These are phyloP conservation scores for Desmodus rotundus DNA, from an alignment of 2,113 vertebrate genomes.

Conservation along the genomic window DNA sequence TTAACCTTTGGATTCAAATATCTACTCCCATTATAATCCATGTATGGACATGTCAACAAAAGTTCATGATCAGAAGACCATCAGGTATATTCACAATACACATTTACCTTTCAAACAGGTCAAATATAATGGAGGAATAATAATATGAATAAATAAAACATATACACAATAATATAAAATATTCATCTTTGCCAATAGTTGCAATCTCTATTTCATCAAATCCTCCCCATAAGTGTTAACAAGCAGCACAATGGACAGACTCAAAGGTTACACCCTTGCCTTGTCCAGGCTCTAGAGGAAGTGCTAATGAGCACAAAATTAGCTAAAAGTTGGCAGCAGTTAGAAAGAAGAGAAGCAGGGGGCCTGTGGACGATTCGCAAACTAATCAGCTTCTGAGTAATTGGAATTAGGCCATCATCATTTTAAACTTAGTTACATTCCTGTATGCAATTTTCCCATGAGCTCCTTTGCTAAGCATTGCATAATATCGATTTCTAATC, in stretches of 20 bases:
- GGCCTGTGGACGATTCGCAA: background rate
- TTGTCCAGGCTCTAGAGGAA: slow-evolving; percentile 43
- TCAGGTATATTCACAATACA: background rate
- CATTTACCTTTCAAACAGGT: background rate
- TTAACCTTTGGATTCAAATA: slow-evolving; percentile 24
- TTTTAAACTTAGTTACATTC: slow-evolving; percentile 48
- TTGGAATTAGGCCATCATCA: slow-evolving; percentile 38
- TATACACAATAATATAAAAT: background rate
- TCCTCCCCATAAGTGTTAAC: slow-evolving; percentile 13
- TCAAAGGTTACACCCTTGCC: slow-evolving; percentile 18
- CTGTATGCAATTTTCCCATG: background rate
- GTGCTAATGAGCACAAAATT: slow-evolving; percentile 63
- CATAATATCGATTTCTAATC: background rate
- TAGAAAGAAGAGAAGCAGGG: slow-evolving; percentile 51
- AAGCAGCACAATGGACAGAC: slow-evolving; percentile 48
- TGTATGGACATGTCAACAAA: background rate
- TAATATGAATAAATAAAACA: background rate
- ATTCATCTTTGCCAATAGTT: background rate
- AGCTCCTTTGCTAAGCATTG: background rate
- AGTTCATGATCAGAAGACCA: background rate
- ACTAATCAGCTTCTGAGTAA: slow-evolving; percentile 60
- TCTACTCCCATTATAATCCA: background rate
- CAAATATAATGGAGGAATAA: background rate
- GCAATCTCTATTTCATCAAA: background rate
- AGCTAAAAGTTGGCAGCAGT: slow-evolving; percentile 62